Evolutionary conservation across 2,113 vertebrate genomes (phyloP).

Genomic region (Mohoua ochrocephala): DNA sequence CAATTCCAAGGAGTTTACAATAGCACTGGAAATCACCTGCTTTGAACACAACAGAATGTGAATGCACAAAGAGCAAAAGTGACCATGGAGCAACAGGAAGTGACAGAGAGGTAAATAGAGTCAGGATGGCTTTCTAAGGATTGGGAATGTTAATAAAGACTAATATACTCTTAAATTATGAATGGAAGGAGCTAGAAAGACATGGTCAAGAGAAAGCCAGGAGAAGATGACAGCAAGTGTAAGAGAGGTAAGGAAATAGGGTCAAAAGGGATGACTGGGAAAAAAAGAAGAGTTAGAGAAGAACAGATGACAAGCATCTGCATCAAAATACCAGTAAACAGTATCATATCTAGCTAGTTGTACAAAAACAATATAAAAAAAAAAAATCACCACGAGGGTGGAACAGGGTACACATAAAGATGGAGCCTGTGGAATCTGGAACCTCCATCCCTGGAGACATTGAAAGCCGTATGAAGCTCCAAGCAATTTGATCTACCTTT

Average conservation of each 20-base stretch:
- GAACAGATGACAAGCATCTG: not conserved
- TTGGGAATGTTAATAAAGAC: not conserved
- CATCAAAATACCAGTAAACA: not conserved
- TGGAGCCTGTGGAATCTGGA: not conserved
- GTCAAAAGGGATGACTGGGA: not conserved
- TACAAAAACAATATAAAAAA: not conserved
- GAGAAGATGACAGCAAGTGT: not conserved
- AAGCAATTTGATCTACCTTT: not conserved
- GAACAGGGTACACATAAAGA: not conserved
- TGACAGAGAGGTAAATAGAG: not conserved
- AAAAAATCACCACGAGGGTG: not conserved
- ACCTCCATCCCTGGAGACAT: not conserved
- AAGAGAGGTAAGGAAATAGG: not conserved
- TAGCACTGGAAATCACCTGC: not conserved
- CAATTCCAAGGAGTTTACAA: not conserved
- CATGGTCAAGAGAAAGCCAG: not conserved
- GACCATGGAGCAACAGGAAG: not conserved
- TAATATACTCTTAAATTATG: not conserved
- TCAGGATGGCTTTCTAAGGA: not conserved
- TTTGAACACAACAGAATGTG: not conserved
- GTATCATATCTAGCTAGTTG: not conserved
- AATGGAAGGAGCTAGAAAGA: not conserved
- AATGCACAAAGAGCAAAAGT: not conserved
- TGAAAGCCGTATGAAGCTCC: not conserved
- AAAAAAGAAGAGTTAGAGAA: not conserved